phyloP scores from a whole-genome alignment of 2,113 vertebrate species.

The Neopipo cinnamomea region DNA sequence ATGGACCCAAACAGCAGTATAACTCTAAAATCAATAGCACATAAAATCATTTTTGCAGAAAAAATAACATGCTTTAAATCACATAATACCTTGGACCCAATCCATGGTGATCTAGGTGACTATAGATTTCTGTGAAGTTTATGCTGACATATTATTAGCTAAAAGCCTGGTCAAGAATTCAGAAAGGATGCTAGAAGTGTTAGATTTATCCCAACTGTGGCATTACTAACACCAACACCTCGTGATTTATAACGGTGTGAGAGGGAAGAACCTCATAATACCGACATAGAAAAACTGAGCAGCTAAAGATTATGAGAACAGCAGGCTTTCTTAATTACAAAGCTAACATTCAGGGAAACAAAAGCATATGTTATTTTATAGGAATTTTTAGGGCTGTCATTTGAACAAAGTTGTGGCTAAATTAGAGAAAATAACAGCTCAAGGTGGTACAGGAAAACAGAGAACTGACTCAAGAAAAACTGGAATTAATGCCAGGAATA shows the following conservation, averaged over 20 bases:
- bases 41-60: constrained; percentile 16
- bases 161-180: constrained; percentile 27
- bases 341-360: neutral
- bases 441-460: neutral
- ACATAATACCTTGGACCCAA: neutral
- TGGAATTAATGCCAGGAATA: neutral
- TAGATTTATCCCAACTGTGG: neutral
- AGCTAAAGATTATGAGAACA: neutral
- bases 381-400: neutral
- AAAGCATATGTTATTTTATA: neutral
- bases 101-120: neutral
- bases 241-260: neutral
- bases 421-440: neutral
- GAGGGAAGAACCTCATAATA: neutral
- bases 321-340: neutral
- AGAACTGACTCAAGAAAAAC: neutral
- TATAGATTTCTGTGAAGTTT: neutral
- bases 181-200: neutral
- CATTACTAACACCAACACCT: neutral
- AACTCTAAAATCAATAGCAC: constrained; percentile 37
- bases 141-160: constrained; percentile 25
- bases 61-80: constrained; percentile 38
- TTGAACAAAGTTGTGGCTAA: neutral
- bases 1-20: neutral
- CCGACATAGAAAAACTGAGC: neutral